Conservation (phyloP, 2,113 vertebrate species). For the Porphyrio hochstetteri region DNA sequence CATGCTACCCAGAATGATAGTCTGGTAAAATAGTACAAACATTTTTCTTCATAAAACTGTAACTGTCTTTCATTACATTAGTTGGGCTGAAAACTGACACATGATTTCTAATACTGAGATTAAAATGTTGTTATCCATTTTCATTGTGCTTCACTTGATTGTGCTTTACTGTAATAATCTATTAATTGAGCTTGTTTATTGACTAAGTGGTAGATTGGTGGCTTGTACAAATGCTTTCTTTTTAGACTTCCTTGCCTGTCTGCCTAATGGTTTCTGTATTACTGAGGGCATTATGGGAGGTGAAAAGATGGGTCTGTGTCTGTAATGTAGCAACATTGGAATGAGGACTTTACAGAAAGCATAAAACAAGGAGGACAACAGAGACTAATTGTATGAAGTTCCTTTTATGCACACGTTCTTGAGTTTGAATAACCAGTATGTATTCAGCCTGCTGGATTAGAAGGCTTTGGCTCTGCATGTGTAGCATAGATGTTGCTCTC, state of each 20-base stretch:
- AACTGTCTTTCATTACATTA: not conserved
- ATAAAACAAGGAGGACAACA: constrained; percentile 4
- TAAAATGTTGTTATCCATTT: not conserved
- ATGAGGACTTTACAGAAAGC: constrained; percentile 14
- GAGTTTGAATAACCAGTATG: constrained; percentile 62
- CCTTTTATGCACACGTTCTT: constrained; percentile 65
- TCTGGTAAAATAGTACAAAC: not conserved
- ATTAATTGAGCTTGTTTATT: not conserved
- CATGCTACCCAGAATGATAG: not conserved
- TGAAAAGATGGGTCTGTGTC: not conserved
- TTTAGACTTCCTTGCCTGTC: not conserved
- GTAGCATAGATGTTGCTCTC: constrained; percentile 47
- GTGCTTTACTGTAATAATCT: not conserved
- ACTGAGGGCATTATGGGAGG: not conserved
- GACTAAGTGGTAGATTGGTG: not conserved
- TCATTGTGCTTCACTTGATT: not conserved
- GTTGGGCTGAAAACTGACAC: not conserved
- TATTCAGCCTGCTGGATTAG: constrained; percentile 47
- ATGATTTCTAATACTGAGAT: not conserved
- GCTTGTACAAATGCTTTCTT: not conserved
- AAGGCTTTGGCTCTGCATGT: constrained; percentile 39
- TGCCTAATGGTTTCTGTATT: not conserved
- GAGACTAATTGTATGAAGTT: constrained; percentile 66
- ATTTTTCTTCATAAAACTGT: not conserved
- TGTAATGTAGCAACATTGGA: not conserved